These are phyloP conservation scores for Spea bombifrons DNA, from an alignment of 2,113 vertebrate species.

Conservation along the genomic window DNA sequence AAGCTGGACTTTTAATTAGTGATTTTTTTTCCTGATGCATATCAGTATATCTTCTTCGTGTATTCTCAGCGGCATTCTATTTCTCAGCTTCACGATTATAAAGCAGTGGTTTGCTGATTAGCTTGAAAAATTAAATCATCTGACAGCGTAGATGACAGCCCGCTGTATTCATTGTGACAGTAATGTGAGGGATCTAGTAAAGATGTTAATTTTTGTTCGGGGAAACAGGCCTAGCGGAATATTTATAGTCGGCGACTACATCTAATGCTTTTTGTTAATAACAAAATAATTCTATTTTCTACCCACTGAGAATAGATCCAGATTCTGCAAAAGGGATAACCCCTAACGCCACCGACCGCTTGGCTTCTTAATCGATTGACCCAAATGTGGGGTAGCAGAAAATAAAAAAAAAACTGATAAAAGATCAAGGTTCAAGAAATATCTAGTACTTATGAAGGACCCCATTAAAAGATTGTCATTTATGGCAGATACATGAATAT, in stretches of 20 bases:
- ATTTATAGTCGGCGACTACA: neutral
- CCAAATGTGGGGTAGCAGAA: too few species aligned
- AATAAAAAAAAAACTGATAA: too few species aligned
- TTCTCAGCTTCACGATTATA: neutral
- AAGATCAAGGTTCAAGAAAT: too few species aligned
- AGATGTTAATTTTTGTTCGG: neutral
- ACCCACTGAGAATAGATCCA: neutral
- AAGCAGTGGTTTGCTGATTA: slow-evolving; percentile 22
- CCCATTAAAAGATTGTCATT: too few species aligned
- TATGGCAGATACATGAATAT: too few species aligned
- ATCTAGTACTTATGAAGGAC: too few species aligned
- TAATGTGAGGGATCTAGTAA: neutral
- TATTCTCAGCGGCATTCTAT: slow-evolving; percentile 7
- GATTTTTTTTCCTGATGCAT: neutral
- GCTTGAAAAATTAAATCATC: slow-evolving; percentile 18
- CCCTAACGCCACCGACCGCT: too few species aligned
- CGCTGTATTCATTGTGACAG: slow-evolving; percentile 14
- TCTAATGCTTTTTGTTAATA: neutral
- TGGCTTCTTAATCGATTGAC: too few species aligned
- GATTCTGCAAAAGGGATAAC: too few species aligned
- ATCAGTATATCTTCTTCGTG: neutral
- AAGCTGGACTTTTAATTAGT: neutral
- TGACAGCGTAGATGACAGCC: slow-evolving; percentile 12
- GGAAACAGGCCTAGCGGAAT: neutral
- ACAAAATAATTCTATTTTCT: too few species aligned